Percentiles rank a stretch among this genome's conserved stretches.
Conservation (phyloP, 2,797 vertebrate species). For the Clarias platycephalus region DNA sequence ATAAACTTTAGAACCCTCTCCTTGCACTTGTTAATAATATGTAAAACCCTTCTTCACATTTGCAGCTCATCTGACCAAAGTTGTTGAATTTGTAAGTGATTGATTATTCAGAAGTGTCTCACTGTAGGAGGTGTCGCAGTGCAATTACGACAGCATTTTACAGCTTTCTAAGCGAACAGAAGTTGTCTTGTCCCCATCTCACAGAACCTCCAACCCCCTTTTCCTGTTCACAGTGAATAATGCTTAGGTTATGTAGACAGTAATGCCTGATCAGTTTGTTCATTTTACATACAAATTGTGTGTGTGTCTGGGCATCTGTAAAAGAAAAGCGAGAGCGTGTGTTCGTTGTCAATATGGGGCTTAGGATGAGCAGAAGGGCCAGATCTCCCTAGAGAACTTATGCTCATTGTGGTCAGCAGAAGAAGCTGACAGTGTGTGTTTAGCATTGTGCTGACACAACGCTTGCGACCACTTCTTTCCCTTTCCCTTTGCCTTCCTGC, state of each 20-base stretch:
- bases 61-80: not conserved
- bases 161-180: slow-evolving; percentile 50
- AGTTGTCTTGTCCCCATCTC: slow-evolving; percentile 30
- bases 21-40: not conserved
- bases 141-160: slow-evolving; percentile 49
- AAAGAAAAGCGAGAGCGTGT: slow-evolving; percentile 50
- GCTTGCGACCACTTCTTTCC: slow-evolving; percentile 15
- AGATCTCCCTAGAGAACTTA: slow-evolving; percentile 57
- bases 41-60: not conserved
- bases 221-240: slow-evolving; percentile 52
- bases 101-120: slow-evolving; percentile 21
- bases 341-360: slow-evolving; percentile 61
- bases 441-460: slow-evolving; percentile 36
- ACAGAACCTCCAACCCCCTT: slow-evolving; percentile 13
- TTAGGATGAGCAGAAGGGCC: slow-evolving; percentile 49
- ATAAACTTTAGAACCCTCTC: not conserved
- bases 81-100: not conserved
- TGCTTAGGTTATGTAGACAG: slow-evolving; percentile 52
- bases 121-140: slow-evolving; percentile 45
- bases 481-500: not conserved
- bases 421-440: slow-evolving; percentile 42
- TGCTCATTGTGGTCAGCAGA: slow-evolving; percentile 44
- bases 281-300: slow-evolving; percentile 56
- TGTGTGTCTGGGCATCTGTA: slow-evolving; percentile 28
- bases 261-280: slow-evolving; percentile 63